phyloP scores from a whole-genome alignment of 2,888 invertebrate genomes.

The Brachyopa scutellaris region DNA sequence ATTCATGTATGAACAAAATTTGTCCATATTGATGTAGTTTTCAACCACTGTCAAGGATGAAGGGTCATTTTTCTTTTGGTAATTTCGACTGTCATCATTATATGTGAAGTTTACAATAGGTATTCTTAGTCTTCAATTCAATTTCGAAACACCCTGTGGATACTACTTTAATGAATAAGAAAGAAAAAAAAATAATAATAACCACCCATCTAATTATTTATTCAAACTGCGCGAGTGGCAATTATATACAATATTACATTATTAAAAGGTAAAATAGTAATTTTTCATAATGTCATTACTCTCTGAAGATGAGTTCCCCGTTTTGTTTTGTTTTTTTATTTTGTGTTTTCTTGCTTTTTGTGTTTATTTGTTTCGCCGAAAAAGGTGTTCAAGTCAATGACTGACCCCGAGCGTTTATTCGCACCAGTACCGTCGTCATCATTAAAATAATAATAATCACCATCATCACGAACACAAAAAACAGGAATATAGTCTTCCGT shows the following conservation, averaged over 20 bases:
- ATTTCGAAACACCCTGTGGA: slow-evolving; percentile 13
- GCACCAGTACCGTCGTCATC: slow-evolving; percentile 43
- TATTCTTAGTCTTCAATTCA: no score
- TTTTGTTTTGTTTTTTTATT: background rate
- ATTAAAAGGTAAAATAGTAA: slow-evolving; percentile 13
- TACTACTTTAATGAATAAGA: no score
- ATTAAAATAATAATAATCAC: slow-evolving; percentile 33
- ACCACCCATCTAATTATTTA: slow-evolving; percentile 8
- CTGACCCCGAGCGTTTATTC: slow-evolving; percentile 57
- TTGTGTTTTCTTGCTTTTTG: no score
- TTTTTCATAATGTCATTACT: slow-evolving; percentile 37
- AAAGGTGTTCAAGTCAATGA: slow-evolving; percentile 49
- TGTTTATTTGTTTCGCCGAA: background rate
- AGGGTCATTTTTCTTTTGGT: no score
- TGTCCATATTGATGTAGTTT: no score
- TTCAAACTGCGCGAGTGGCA: slow-evolving; percentile 13
- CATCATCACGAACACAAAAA: slow-evolving; percentile 4
- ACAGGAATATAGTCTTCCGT: background rate
- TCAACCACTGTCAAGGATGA: no score
- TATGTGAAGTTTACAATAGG: no score
- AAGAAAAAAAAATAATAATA: no score
- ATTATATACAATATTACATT: slow-evolving; percentile 14
- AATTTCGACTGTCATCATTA: no score
- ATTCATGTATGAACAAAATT: no score
- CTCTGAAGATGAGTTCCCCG: slow-evolving; percentile 11